Conservation (phyloP, 2,113 vertebrate species). For the Phasianus colchicus region DNA sequence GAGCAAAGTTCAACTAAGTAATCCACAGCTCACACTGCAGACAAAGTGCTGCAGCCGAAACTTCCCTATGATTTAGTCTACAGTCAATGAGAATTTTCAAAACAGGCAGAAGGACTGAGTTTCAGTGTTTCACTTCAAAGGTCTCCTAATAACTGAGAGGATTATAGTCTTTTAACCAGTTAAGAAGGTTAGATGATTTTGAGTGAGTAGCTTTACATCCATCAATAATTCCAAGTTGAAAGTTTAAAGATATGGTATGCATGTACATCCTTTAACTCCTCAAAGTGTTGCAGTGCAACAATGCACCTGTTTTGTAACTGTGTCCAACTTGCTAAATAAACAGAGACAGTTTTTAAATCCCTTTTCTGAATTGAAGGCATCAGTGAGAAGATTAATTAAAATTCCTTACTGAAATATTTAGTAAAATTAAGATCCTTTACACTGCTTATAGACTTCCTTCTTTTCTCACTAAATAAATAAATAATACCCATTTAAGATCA, state of each 20-base stretch:
- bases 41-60: constrained; percentile 66
- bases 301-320: not conserved
- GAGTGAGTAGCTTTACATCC: constrained; percentile 72
- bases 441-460: constrained; percentile 7
- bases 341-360: not conserved
- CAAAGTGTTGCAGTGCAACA: not conserved
- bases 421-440: constrained; percentile 26
- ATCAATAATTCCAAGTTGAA: constrained; percentile 74
- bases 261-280: constrained; percentile 59
- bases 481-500: constrained; percentile 40
- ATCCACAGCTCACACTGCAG: constrained; percentile 70
- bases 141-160: constrained; percentile 87
- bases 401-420: constrained; percentile 12
- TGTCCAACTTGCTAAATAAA: constrained; percentile 6
- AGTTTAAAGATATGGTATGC: constrained; percentile 30
- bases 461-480: constrained; percentile 43
- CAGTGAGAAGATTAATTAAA: constrained; percentile 42
- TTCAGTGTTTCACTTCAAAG: constrained; percentile 91
- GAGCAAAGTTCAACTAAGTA: constrained; percentile 84
- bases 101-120: constrained; percentile 81
- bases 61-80: constrained; percentile 71
- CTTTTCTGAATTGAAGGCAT: not conserved
- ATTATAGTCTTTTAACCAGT: constrained; percentile 90
- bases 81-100: constrained; percentile 83
- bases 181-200: constrained; percentile 82